Conservation (phyloP, 2,797 vertebrate genomes). For the Acridotheres tristis region DNA sequence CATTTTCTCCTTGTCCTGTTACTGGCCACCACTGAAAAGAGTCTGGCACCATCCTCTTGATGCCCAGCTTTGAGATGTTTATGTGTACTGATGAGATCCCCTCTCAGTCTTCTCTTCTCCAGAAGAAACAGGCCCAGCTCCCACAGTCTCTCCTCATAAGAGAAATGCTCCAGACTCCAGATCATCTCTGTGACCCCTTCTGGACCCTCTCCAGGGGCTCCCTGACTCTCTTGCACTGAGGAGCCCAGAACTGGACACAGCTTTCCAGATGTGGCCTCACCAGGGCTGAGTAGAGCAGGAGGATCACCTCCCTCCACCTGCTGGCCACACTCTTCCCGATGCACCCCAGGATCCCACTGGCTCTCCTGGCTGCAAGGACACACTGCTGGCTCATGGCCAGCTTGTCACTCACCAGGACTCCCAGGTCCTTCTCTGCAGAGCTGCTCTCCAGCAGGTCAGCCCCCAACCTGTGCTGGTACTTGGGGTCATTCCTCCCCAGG, state of each 20-base stretch:
- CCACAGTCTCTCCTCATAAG: neutral
- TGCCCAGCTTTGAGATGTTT: fast-evolving
- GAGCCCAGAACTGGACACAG: neutral
- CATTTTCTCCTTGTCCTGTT: neutral
- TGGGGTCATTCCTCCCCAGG: neutral
- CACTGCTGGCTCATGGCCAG: neutral
- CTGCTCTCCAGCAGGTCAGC: neutral
- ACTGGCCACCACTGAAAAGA: neutral
- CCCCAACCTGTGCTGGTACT: fast-evolving
- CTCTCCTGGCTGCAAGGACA: neutral
- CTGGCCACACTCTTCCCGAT: neutral
- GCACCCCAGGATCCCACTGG: no score
- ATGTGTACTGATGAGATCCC: fast-evolving
- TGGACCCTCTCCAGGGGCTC: neutral
- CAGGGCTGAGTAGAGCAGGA: fast-evolving
- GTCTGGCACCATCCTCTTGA: neutral
- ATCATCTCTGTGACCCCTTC: fast-evolving
- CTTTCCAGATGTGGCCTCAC: neutral
- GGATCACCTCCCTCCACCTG: fast-evolving
- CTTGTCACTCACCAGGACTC: neutral
- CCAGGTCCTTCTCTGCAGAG: neutral
- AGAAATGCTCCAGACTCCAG: neutral
- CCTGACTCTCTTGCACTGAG: neutral
- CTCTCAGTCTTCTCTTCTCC: neutral
- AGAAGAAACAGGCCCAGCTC: neutral